phyloP scores from a whole-genome alignment of 2,888 invertebrate species.

The Drosophila pullipes region DNA sequence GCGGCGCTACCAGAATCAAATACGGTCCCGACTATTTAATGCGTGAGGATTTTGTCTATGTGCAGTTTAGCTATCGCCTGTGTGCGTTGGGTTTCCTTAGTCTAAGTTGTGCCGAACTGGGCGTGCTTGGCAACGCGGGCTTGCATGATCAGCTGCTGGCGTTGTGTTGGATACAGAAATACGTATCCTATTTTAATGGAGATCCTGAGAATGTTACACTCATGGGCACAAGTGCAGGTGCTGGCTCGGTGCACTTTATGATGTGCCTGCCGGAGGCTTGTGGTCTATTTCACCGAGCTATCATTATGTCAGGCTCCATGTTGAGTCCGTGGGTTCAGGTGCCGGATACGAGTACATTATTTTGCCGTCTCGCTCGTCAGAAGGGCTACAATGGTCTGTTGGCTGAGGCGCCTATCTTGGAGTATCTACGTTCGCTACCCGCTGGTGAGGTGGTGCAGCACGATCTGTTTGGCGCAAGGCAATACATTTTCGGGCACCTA shows the following conservation, averaged over 20 bases:
- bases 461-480: conserved; percentile 70
- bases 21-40: conserved; percentile 86
- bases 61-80: conserved; percentile 86
- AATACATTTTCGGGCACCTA: conserved; percentile 64
- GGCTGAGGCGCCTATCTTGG: conserved; percentile 75
- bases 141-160: conserved; percentile 86
- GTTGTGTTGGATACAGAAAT: conserved; percentile 86
- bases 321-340: conserved; percentile 78
- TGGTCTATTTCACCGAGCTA: conserved; percentile 82
- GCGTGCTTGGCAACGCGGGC: conserved; percentile 86
- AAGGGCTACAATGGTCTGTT: conserved; percentile 80
- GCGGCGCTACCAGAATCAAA: conserved; percentile 80
- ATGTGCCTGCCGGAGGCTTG: conserved; percentile 85
- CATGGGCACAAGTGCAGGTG: conserved; percentile 87
- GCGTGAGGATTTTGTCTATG: conserved; percentile 85
- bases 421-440: conserved; percentile 72
- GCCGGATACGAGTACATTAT: conserved; percentile 56
- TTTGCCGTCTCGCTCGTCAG: conserved; percentile 73
- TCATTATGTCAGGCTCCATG: conserved; percentile 82
- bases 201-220: conserved; percentile 86
- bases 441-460: conserved; percentile 77
- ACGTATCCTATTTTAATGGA: conserved; percentile 86
- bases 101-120: conserved; percentile 83
- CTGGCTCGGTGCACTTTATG: conserved; percentile 85
- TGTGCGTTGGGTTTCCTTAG: conserved; percentile 86